phyloP scores from a whole-genome alignment of 2,113 vertebrate species.

The Monopterus albus region DNA sequence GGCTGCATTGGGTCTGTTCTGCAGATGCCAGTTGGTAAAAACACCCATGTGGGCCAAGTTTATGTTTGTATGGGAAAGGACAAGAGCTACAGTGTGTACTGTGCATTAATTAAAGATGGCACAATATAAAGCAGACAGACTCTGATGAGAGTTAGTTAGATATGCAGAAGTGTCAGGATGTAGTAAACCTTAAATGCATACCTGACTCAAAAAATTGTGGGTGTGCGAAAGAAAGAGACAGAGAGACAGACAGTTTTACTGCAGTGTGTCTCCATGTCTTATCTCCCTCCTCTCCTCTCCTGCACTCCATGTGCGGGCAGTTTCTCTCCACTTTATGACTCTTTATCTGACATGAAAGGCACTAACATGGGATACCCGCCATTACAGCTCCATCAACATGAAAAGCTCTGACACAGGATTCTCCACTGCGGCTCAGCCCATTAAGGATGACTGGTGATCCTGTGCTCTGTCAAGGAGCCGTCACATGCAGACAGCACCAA shows the following conservation, averaged over 20 bases:
- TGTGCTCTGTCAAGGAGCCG: constrained; percentile 80
- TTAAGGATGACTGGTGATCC: constrained; percentile 77
- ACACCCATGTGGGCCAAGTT: constrained; percentile 57
- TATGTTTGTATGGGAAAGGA: constrained; percentile 57
- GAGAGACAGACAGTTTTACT: constrained; percentile 86
- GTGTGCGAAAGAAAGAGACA: constrained; percentile 75
- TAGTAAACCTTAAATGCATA: constrained; percentile 37
- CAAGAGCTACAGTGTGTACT: constrained; percentile 14
- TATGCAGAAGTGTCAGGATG: constrained; percentile 15
- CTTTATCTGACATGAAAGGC: constrained; percentile 85
- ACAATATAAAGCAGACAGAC: constrained; percentile 60
- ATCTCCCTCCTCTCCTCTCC: constrained; percentile 84
- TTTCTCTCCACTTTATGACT: constrained; percentile 81
- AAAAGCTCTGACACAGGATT: constrained; percentile 78
- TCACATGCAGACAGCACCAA: constrained; percentile 71
- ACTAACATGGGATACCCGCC: constrained; percentile 78
- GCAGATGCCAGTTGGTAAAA: constrained; percentile 80
- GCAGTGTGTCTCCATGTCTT: constrained; percentile 90
- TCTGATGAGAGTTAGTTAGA: constrained; percentile 30
- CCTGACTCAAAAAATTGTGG: constrained; percentile 17
- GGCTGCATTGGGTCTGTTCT: constrained; percentile 54
- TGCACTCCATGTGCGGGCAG: constrained; percentile 81
- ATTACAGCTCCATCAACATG: constrained; percentile 84
- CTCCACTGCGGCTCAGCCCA: constrained; percentile 73
- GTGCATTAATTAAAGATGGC: constrained; percentile 34